Conservation (phyloP, 2,797 vertebrate genomes). For the Pygocentrus nattereri region DNA sequence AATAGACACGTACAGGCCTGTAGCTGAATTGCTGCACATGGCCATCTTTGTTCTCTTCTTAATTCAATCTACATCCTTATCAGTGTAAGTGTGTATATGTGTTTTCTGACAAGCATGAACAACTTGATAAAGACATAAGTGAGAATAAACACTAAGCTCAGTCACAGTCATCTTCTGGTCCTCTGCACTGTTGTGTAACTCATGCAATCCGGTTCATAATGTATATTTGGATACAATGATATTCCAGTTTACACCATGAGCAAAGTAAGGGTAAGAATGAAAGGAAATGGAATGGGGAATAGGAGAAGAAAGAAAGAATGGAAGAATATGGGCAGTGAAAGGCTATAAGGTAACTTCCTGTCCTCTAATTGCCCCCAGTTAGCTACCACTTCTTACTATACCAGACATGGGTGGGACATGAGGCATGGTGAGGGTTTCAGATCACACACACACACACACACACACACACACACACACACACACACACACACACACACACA, state of each 20-base stretch:
- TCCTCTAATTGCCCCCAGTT: constrained; percentile 39
- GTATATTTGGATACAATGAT: constrained; percentile 45
- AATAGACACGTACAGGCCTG: constrained; percentile 51
- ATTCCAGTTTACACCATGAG: constrained; percentile 7
- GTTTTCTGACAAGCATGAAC: constrained; percentile 12
- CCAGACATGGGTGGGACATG: constrained; percentile 49
- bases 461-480: no score
- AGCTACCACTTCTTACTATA: constrained; percentile 26
- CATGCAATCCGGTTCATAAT: neutral
- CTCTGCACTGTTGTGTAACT: no score
- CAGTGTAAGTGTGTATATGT: constrained; percentile 24
- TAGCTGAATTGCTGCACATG: constrained; percentile 42
- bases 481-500: no score
- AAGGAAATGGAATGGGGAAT: constrained; percentile 16
- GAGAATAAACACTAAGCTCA: constrained; percentile 2
- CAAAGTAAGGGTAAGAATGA: constrained; percentile 5
- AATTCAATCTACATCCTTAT: constrained; percentile 24
- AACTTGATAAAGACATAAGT: constrained; percentile 2
- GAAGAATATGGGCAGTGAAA: constrained; percentile 5
- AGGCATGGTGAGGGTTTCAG: constrained; percentile 28
- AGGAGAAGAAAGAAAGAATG: constrained; percentile 26
- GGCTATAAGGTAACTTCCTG: constrained; percentile 38
- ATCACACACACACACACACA: constrained; percentile 7
- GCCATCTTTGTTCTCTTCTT: constrained; percentile 7
- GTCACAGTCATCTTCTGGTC: no score